Percentiles rank a stretch among this genome's conserved stretches.
phyloP scores from a whole-genome alignment of 2,113 vertebrate genomes.

The Datnioides undecimradiatus region DNA sequence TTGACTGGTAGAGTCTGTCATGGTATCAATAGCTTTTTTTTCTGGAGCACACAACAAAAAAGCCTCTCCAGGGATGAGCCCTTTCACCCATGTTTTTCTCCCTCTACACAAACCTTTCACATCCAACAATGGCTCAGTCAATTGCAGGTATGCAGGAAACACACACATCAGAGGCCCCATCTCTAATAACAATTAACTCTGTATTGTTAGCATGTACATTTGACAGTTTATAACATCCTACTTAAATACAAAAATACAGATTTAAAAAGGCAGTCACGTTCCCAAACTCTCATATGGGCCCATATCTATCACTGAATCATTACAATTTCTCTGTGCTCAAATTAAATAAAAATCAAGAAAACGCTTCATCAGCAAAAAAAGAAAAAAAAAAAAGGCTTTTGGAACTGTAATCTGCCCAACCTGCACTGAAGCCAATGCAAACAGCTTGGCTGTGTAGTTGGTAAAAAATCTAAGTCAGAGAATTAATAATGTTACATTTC shows the following conservation, averaged over 20 bases:
- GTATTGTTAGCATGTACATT: neutral
- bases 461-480: neutral
- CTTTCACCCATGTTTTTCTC: neutral
- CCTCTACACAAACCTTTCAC: neutral
- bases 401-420: neutral
- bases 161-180: neutral
- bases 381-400: neutral
- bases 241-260: neutral
- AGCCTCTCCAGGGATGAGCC: neutral
- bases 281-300: neutral
- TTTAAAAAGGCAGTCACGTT: neutral
- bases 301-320: neutral
- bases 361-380: constrained; percentile 11
- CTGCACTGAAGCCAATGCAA: neutral
- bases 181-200: neutral
- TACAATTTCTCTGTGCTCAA: neutral
- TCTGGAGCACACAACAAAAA: neutral
- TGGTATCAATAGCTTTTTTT: neutral
- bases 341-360: neutral
- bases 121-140: neutral
- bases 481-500: neutral
- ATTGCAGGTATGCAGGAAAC: neutral
- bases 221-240: neutral
- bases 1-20: neutral
- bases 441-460: neutral